Evolutionary conservation across 92 coral and sea anemone genomes (phyloP).

Genomic region (Palythoa caribaeorum): DNA sequence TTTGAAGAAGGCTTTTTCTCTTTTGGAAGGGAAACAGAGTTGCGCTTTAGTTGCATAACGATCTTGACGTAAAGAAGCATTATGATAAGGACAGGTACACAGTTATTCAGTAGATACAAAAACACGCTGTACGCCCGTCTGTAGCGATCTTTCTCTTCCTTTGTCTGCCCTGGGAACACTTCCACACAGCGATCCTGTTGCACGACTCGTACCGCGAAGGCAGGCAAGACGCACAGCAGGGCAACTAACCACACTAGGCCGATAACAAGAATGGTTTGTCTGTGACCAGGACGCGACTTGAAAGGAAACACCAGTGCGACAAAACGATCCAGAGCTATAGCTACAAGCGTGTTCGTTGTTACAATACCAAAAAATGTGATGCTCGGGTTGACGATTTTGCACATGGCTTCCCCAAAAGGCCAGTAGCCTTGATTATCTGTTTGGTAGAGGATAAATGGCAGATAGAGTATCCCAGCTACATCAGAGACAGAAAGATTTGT

Average conservation of each 20-base stretch:
- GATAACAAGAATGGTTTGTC: constrained; percentile 65
- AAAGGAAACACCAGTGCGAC: constrained; percentile 83
- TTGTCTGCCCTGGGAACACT: constrained; percentile 71
- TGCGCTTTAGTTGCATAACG: constrained; percentile 70
- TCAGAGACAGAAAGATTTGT: constrained; percentile 90
- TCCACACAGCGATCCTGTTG: constrained; percentile 46
- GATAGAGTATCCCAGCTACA: constrained; percentile 78
- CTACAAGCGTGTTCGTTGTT: constrained; percentile 86
- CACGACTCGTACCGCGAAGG: constrained; percentile 71
- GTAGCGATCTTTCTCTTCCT: constrained; percentile 49
- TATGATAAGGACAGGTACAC: constrained; percentile 72
- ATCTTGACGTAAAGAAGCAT: constrained; percentile 69
- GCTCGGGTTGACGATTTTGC: constrained; percentile 86
- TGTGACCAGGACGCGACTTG: constrained; percentile 63
- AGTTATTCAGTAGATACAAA: constrained; percentile 73
- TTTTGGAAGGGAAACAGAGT: constrained; percentile 58
- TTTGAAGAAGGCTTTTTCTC: constrained; percentile 2
- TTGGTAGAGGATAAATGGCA: constrained; percentile 72
- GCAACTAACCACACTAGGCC: constrained; percentile 80
- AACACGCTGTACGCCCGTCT: constrained; percentile 57
- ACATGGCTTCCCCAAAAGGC: constrained; percentile 76
- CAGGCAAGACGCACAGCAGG: constrained; percentile 78
- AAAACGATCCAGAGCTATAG: constrained; percentile 85
- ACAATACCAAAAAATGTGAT: constrained; percentile 78
- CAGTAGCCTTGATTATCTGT: constrained; percentile 46